Percentiles rank a stretch among this genome's conserved stretches.
Conservation (phyloP, 2,888 invertebrate species). For the Urechis unicinctus region DNA sequence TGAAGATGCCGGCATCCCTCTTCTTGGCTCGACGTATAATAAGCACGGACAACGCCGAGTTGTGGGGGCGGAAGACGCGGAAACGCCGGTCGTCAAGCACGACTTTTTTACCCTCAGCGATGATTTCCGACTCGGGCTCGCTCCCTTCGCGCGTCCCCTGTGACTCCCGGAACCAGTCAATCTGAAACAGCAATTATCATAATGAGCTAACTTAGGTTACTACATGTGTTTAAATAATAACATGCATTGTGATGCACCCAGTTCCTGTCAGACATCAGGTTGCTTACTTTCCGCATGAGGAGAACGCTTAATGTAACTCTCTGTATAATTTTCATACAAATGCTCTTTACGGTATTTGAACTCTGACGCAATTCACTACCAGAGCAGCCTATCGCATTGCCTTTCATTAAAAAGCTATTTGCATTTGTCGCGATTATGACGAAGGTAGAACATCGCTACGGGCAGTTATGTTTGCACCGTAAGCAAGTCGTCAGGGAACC, state of each 20-base stretch:
- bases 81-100: slow-evolving; percentile 19
- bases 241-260: background rate
- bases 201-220: no score
- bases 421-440: no score
- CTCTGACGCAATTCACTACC: no score
- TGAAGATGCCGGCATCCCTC: slow-evolving; percentile 23
- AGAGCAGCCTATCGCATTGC: no score
- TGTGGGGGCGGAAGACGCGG: slow-evolving; percentile 23
- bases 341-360: no score
- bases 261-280: background rate
- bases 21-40: slow-evolving; percentile 24
- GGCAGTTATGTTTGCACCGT: no score
- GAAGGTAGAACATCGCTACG: no score
- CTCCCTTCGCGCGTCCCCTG: background rate
- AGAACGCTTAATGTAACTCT: no score
- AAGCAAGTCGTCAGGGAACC: no score
- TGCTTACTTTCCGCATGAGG: background rate
- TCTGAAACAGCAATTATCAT: slow-evolving; percentile 7
- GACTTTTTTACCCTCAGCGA: slow-evolving; percentile 23
- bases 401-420: no score
- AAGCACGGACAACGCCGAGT: slow-evolving; percentile 25
- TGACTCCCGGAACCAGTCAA: slow-evolving; percentile 13
- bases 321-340: no score
- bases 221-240: no score
- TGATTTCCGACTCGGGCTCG: slow-evolving; percentile 6